These are phyloP conservation scores for Epirrhoe alternata DNA, from an alignment of 2,888 invertebrate genomes.

Conservation along the genomic window DNA sequence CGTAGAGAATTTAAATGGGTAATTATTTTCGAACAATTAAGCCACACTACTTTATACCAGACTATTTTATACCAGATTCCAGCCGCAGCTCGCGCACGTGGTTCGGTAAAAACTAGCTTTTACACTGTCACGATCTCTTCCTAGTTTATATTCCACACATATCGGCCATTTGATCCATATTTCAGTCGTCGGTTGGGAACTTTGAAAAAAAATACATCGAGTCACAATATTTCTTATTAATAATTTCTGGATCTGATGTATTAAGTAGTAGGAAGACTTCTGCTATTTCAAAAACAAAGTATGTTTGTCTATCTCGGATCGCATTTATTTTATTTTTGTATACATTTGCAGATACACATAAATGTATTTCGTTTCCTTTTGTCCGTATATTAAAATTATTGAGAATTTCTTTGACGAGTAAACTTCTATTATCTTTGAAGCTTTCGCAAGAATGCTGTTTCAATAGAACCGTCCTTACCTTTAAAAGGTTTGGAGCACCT, in stretches of 20 bases:
- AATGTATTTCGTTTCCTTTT: background rate
- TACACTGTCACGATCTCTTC: background rate
- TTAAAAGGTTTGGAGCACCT: conserved; percentile 7
- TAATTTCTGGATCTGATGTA: background rate
- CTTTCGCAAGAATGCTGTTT: conserved; percentile 10
- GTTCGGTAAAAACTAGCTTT: background rate
- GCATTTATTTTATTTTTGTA: background rate
- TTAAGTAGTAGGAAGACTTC: no score
- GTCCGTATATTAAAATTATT: background rate
- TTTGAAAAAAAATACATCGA: background rate
- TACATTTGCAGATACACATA: no score
- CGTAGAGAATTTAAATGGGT: no score
- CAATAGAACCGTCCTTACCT: conserved; percentile 4
- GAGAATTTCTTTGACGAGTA: conserved; percentile 3
- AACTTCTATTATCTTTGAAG: conserved; percentile 11
- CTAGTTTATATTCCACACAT: conserved; percentile 2
- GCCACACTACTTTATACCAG: no score
- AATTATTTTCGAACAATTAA: no score
- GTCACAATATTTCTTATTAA: background rate
- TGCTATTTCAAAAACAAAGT: background rate
- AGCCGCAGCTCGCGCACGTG: background rate
- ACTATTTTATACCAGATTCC: background rate
- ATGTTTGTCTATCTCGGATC: background rate
- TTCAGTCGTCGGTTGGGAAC: background rate
- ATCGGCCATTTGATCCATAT: background rate